Evolutionary conservation across 2,113 vertebrate genomes (phyloP).

Genomic region (Colius striatus): DNA sequence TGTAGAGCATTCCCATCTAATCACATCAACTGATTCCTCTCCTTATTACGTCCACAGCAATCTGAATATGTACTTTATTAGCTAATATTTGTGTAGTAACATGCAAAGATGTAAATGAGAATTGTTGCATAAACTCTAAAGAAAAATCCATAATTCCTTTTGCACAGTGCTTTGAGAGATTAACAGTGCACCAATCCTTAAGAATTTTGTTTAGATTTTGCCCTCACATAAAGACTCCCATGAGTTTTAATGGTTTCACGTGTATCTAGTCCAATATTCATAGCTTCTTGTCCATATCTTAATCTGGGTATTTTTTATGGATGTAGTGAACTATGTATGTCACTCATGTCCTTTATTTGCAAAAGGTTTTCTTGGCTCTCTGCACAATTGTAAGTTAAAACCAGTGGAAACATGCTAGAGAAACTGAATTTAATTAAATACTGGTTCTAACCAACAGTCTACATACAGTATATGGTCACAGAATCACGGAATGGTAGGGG

Average conservation of each 20-base stretch:
- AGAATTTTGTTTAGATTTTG: neutral
- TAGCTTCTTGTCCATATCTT: neutral
- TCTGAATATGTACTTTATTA: neutral
- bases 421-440: neutral
- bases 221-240: neutral
- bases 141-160: neutral
- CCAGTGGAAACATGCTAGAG: neutral
- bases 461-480: neutral
- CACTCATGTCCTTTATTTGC: neutral
- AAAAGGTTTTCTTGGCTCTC: neutral
- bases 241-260: neutral
- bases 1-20: neutral
- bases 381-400: neutral
- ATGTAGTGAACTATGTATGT: neutral
- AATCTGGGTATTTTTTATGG: neutral
- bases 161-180: neutral
- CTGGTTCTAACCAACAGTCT: neutral
- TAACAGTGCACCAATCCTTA: neutral
- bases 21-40: neutral
- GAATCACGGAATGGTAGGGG: too few species aligned
- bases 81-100: neutral
- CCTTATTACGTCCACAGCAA: neutral
- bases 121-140: neutral
- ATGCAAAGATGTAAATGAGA: neutral
- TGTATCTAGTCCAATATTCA: neutral